These are phyloP conservation scores for Clarias gariepinus DNA, from an alignment of 2,113 vertebrate species.

Conservation along the genomic window DNA sequence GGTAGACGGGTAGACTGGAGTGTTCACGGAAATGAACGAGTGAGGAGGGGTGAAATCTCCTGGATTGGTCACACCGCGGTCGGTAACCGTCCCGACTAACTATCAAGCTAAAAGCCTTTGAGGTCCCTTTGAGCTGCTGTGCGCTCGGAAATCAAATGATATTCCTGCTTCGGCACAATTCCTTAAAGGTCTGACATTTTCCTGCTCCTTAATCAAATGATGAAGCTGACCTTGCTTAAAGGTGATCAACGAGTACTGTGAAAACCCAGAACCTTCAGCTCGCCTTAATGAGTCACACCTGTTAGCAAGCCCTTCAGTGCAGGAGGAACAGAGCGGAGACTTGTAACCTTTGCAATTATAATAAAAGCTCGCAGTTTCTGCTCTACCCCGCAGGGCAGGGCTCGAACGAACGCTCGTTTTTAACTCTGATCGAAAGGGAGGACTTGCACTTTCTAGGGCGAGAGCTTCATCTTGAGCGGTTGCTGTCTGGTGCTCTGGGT, in stretches of 20 bases:
- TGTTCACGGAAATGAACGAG: neutral
- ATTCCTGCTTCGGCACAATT: neutral
- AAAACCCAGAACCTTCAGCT: neutral
- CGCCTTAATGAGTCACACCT: slow-evolving; percentile 3
- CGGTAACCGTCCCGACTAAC: neutral
- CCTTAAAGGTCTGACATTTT: slow-evolving; percentile 19
- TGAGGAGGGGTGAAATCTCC: neutral
- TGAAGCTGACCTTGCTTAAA: slow-evolving; percentile 3
- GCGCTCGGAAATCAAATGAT: neutral
- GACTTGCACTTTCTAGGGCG: slow-evolving; percentile 13
- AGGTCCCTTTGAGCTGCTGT: slow-evolving; percentile 6
- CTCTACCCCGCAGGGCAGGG: neutral
- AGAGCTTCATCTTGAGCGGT: neutral
- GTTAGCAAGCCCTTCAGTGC: slow-evolving; percentile 15
- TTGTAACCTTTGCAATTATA: slow-evolving; percentile 22
- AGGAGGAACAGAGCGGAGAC: slow-evolving; percentile 23
- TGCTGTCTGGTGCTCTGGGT: neutral
- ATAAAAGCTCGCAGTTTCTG: neutral
- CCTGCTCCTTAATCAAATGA: neutral
- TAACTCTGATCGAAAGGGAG: slow-evolving; percentile 30
- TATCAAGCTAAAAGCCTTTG: slow-evolving; percentile 15
- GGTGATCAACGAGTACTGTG: neutral
- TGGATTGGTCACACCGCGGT: neutral
- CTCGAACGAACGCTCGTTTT: slow-evolving; percentile 29
- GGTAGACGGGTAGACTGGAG: slow-evolving; percentile 18